Evolutionary conservation across 92 coral and sea anemone genomes (phyloP), one percentile per base, ranked within the genome.

Genomic region (Zoanthus sociatus): DNA sequence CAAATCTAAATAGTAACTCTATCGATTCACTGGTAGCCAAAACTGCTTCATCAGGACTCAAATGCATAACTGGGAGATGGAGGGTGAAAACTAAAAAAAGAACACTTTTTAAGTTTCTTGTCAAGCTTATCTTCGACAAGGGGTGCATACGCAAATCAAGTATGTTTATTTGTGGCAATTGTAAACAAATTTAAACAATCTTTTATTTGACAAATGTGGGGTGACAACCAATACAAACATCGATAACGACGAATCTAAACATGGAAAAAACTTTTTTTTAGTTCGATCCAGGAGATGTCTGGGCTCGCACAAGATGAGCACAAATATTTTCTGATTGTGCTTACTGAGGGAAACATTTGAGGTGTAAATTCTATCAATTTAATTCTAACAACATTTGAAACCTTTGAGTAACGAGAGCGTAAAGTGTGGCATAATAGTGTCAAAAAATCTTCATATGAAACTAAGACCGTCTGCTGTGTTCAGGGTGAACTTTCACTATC

Each of bases 141-240:
- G 48, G 47, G 21, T 18, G 44, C 6, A 32, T 21, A 17, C 21
- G 58, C 67, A 12, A 44, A 74, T 21, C 73, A 47, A 73, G 44
- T n/a, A 21, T 44, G 32, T 15, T 47, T 20, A 44, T 16, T 15
- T 18, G 21, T 64, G 45, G 33, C 42, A 79, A 64, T 21, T 37
- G 20, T 44, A 79, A 79, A 81, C 73, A 71, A 81, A 64, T n/a
- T 13, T 61, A 64, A 64, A 69, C 73, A 79, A 46, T 81, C 53
- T 48, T 8, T 16, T 81, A 60, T 66, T 81, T 81, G 74, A 81
- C 47, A 64, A 64, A 77, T 20, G 66, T 48, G 7, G 48, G 1
- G 68, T 53, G 32, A 54, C 44, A 81, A 67, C 15, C 44, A 67
- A 5, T 21, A 18, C 73, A 63, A 79, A 78, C 58, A 63, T 15